These are phyloP conservation scores for Paratrypauchen microcephalus DNA, from an alignment of 2,797 vertebrate genomes.

Conservation along the genomic window DNA sequence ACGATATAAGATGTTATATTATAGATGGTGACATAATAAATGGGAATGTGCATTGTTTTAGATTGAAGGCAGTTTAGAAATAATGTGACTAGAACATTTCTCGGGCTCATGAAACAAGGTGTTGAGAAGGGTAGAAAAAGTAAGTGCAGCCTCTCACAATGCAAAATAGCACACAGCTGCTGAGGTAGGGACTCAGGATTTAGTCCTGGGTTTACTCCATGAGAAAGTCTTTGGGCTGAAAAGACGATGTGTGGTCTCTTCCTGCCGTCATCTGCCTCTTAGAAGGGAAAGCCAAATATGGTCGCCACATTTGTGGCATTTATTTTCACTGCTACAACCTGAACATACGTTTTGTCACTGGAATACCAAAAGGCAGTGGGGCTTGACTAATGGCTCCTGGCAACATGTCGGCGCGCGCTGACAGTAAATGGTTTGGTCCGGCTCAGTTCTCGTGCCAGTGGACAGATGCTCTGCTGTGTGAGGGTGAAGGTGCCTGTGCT, in stretches of 20 bases:
- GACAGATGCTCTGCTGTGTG: constrained; percentile 25
- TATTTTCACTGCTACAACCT: constrained; percentile 50
- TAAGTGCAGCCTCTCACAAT: constrained; percentile 35
- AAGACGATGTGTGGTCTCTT: constrained; percentile 41
- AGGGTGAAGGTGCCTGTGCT: constrained; percentile 43
- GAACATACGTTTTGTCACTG: constrained; percentile 57
- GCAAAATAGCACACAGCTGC: constrained; percentile 59
- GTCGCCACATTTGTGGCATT: constrained; percentile 60
- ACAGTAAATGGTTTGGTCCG: constrained; percentile 48
- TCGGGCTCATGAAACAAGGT: constrained; percentile 34
- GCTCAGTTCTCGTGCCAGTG: constrained; percentile 47
- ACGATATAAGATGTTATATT: background rate
- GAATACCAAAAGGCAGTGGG: constrained; percentile 30
- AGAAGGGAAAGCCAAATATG: constrained; percentile 47
- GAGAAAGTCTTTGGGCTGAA: constrained; percentile 6
- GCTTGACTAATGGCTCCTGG: constrained; percentile 39
- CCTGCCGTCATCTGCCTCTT: constrained; percentile 33
- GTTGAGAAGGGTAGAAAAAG: constrained; percentile 31
- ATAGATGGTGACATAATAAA: background rate
- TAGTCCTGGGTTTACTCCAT: constrained; percentile 4
- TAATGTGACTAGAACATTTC: constrained; percentile 26
- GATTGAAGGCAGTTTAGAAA: constrained; percentile 26
- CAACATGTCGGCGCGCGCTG: constrained; percentile 40
- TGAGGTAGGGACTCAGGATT: constrained; percentile 32
- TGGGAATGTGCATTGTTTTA: background rate